A percentile compares a stretch with the other conserved stretches of the same genome.
Evolutionary conservation across 2,888 invertebrate genomes (phyloP).

Genomic region (Acanthosepion pharaonis): DNA sequence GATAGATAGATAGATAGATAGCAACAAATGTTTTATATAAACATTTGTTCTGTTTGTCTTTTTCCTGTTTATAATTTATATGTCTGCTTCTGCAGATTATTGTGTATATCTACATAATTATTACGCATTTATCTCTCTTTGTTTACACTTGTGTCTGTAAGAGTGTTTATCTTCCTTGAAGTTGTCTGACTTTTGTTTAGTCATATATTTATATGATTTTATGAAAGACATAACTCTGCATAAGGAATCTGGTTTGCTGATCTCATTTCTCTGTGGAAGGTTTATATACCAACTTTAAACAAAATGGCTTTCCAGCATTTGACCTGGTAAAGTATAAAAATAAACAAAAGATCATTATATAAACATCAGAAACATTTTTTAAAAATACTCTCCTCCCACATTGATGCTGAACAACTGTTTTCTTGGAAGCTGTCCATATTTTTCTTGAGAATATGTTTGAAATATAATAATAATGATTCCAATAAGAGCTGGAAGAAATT

Average conservation of each 20-base stretch:
- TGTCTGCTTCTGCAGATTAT: neutral
- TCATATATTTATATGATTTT: slow-evolving; percentile 15
- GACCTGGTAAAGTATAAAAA: neutral
- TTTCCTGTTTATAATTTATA: neutral
- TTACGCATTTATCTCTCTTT: neutral
- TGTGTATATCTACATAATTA: neutral
- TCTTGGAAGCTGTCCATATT: neutral
- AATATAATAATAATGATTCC: too few species aligned
- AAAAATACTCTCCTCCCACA: neutral
- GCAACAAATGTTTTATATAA: neutral
- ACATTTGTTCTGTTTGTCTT: neutral
- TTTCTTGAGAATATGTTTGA: neutral
- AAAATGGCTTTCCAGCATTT: neutral
- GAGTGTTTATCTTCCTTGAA: neutral
- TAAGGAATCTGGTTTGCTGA: neutral
- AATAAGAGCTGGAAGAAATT: too few species aligned
- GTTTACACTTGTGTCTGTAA: neutral
- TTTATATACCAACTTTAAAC: neutral
- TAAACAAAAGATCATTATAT: neutral
- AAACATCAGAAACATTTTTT: neutral
- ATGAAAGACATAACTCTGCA: neutral
- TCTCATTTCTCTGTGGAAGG: neutral
- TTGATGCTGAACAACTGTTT: neutral
- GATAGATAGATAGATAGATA: neutral
- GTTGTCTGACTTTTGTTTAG: neutral